Conservation (phyloP, 1,140 invertebrate species). For the Ditylenchus dipsaci region DNA sequence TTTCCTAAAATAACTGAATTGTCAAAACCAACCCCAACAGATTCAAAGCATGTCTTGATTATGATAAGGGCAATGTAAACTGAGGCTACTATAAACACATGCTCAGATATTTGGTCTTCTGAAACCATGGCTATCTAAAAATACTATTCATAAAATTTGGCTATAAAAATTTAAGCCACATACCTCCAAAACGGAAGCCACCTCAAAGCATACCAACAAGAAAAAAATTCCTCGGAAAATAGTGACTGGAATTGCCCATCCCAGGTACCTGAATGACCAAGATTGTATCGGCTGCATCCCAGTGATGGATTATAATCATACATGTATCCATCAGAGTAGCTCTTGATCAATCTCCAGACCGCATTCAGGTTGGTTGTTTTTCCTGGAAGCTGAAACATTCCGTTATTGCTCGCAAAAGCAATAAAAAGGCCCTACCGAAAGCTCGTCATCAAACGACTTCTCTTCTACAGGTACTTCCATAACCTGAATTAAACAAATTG, state of each 20-base stretch:
- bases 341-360: slow-evolving; percentile 34
- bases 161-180: not conserved
- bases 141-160: not conserved
- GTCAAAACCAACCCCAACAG: slow-evolving; percentile 41
- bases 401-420: not conserved
- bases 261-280: slow-evolving; percentile 12
- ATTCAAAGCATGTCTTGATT: slow-evolving; percentile 49
- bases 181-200: slow-evolving; percentile 43
- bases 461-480: slow-evolving; percentile 43
- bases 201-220: slow-evolving; percentile 48
- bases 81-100: slow-evolving; percentile 41
- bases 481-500: no score
- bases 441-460: slow-evolving; percentile 26
- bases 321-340: slow-evolving; percentile 39
- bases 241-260: slow-evolving; percentile 39
- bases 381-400: slow-evolving; percentile 37
- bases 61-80: slow-evolving; percentile 49
- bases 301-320: no score
- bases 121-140: slow-evolving; percentile 39
- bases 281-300: no score
- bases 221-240: slow-evolving; percentile 49
- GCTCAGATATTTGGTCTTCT: slow-evolving; percentile 34
- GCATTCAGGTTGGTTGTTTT: slow-evolving; percentile 39
- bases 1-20: not conserved
- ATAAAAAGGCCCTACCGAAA: slow-evolving; percentile 20